Evolutionary conservation across 2,797 vertebrate genomes (phyloP), one percentile per base, ranked within the genome.

Genomic region (Xenopus petersii): DNA sequence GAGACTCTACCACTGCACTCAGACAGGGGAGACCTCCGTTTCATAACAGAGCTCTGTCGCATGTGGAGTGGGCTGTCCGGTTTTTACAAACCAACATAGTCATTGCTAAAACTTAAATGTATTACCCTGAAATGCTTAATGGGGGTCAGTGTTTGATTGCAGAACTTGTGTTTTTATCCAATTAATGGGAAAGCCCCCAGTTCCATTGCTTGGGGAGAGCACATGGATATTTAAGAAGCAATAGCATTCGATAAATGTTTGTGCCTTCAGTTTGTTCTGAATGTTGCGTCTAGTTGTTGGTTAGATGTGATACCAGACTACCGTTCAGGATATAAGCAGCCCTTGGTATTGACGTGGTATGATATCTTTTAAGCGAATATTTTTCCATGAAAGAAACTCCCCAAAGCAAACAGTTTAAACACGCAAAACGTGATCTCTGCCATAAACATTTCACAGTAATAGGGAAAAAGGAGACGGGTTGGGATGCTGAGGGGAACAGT

Each of bases 1-100:
- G 89, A 88, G 89, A 86, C 81, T 85, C 84, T 89, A 87, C 91
- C 91, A 92, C 81, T 84, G 5, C 21, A 65, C 0, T 66, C 89
- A 88, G 89, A 89, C 85, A 64, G 86, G 88, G 89, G 86, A 87
- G 81, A 71, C 84, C 84, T 78, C 51, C 61, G 60, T 81, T 77
- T 79, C 59, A 70, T 71, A 80, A 71, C 71, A 63, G 82, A 79
- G 80, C 64, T 65, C 46, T 12, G 26, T 51, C 12, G 42, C 5
- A 24, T 60, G 11, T 48, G 51, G 8, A 60, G 36, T 55, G 48
- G 11, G 17, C 26, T 74, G 54, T 17, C 56, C 17, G 21, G 13
- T 47, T 55, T 56, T 12, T 70, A 30, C 47, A 33, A 46, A 65
- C 12, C 15, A 10, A n/a, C 42, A 36, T 13, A 64, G 7, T 36